Conservation (phyloP, 1,140 invertebrate genomes). For the Diabrotica undecimpunctata region DNA sequence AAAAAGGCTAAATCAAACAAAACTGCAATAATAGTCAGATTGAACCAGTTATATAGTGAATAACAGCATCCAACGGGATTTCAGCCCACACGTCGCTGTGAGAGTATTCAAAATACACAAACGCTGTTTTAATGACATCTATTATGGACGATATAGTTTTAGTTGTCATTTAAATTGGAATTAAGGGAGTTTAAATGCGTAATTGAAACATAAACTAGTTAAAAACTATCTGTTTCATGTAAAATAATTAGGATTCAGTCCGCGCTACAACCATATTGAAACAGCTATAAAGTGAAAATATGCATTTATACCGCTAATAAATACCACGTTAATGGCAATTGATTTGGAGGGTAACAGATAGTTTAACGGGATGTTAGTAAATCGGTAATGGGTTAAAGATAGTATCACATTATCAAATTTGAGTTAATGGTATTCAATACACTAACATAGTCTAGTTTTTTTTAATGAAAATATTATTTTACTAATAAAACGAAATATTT, state of each 20-base stretch:
- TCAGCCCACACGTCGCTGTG: not conserved
- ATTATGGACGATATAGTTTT: not conserved
- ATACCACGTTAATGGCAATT: not conserved
- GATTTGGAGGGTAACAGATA: not conserved
- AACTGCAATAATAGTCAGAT: not conserved
- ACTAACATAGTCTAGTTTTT: too few relatives aligned
- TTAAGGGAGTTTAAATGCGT: constrained; percentile 2
- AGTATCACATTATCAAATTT: too few relatives aligned
- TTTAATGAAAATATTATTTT: too few relatives aligned
- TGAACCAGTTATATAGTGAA: not conserved
- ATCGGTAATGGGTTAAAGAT: too few relatives aligned
- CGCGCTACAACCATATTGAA: not conserved
- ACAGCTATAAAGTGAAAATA: not conserved
- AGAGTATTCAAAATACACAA: not conserved
- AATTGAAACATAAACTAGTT: not conserved
- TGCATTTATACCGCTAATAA: not conserved
- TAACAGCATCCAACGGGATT: not conserved
- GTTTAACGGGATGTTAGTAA: too few relatives aligned
- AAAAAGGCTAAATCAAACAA: not conserved
- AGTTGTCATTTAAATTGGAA: not conserved
- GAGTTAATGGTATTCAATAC: too few relatives aligned
- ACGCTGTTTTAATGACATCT: not conserved
- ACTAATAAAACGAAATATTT: too few relatives aligned
- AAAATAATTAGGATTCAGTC: not conserved
- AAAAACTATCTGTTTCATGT: not conserved